Percentiles rank a stretch among this genome's conserved stretches.
phyloP scores from a whole-genome alignment of 1,140 invertebrate genomes.

The Sinonovacula constricta region DNA sequence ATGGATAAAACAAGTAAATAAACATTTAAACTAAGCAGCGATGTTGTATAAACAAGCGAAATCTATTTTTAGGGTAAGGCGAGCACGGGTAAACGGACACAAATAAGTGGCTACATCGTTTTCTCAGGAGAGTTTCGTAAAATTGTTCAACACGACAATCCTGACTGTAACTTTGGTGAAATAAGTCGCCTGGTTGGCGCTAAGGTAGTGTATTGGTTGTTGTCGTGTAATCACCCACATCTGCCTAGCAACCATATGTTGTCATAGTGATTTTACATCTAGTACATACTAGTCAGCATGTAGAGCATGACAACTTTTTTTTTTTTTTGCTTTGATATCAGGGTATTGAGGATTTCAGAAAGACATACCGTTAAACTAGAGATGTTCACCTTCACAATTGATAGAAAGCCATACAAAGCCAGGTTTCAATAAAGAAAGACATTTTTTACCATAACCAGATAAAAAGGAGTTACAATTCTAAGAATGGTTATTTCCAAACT shows the following conservation, averaged over 20 bases:
- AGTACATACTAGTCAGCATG: constrained; percentile 35
- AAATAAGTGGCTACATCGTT: constrained; percentile 98
- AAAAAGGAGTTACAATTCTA: too few relatives aligned
- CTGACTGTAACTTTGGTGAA: constrained; percentile 96
- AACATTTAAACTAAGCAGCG: too few relatives aligned
- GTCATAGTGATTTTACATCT: constrained; percentile 43
- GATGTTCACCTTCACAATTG: too few relatives aligned
- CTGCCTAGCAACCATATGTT: constrained; percentile 35
- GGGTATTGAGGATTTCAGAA: too few relatives aligned
- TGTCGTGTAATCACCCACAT: constrained; percentile 41
- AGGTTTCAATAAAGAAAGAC: too few relatives aligned
- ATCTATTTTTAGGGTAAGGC: constrained; percentile 48
- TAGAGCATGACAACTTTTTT: constrained; percentile 20
- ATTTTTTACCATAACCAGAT: too few relatives aligned
- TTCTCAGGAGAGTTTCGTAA: constrained; percentile 98
- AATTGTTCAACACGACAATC: constrained; percentile 92
- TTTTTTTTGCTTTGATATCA: background rate
- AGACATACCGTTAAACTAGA: too few relatives aligned
- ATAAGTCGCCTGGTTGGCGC: constrained; percentile 98
- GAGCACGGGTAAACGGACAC: constrained; percentile 58
- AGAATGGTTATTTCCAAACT: too few relatives aligned
- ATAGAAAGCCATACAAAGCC: too few relatives aligned
- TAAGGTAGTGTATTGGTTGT: constrained; percentile 82
- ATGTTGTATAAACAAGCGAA: too few relatives aligned
- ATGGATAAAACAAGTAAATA: too few relatives aligned